phyloP scores from a whole-genome alignment of 2,888 invertebrate species.

The Agriopis aurantiaria region DNA sequence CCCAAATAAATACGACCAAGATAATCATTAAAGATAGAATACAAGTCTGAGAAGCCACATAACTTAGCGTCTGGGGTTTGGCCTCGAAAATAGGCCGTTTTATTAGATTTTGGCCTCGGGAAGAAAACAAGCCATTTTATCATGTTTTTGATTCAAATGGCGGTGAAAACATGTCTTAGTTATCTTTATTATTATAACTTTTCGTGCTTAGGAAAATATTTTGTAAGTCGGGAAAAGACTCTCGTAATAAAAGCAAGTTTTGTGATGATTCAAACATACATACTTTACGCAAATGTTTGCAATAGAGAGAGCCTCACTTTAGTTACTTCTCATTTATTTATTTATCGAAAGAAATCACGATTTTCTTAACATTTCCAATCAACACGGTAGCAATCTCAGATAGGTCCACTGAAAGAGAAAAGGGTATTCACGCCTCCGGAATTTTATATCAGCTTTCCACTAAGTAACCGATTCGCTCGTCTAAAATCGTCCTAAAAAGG shows the following conservation, averaged over 20 bases:
- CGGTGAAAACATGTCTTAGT: slow-evolving; percentile 10
- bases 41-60: slow-evolving; percentile 3
- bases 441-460: slow-evolving; percentile 33
- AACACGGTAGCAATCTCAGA: slow-evolving; percentile 12
- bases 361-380: slow-evolving; percentile 13
- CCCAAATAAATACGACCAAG: slow-evolving; percentile 19
- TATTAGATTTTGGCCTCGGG: slow-evolving; percentile 2
- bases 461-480: slow-evolving; percentile 37
- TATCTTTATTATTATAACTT: slow-evolving; percentile 1
- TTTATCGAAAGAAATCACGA: slow-evolving; percentile 6
- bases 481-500: slow-evolving; percentile 43
- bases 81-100: slow-evolving; percentile 1
- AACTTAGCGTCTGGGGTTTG: slow-evolving; percentile 2
- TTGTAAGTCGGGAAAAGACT: neutral
- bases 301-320: neutral
- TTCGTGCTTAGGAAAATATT: neutral
- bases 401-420: slow-evolving; percentile 19
- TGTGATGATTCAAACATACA: slow-evolving; percentile 1
- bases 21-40: slow-evolving; percentile 10
- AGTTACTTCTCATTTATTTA: slow-evolving; percentile 5
- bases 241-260: neutral
- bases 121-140: slow-evolving; percentile 5
- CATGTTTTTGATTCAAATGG: slow-evolving; percentile 9
- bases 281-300: neutral
- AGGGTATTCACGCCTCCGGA: slow-evolving; percentile 31